Evolutionary conservation across 2,797 vertebrate species (phyloP), one percentile per base, ranked within the genome.

Genomic region (Mycteria americana): DNA sequence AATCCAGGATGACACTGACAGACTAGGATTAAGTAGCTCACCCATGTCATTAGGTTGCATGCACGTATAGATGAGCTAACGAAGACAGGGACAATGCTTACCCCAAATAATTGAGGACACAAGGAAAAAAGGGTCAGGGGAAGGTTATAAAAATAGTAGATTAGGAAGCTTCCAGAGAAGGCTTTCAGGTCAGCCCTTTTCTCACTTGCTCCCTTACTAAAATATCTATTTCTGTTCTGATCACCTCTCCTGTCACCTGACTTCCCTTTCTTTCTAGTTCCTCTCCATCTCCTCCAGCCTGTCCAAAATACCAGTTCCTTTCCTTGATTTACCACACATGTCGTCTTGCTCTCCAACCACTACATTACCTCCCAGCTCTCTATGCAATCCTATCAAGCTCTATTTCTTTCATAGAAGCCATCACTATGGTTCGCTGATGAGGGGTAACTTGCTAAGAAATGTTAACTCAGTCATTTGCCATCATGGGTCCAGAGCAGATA

Each of bases 11-110:
- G 97, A 97, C 95, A 96, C 91, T 76, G 87, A 95, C 93, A 97
- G 94, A 96, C 95, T 92, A 97, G 95, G 95, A 97, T 97, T 96
- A 97, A 97, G 92, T 97, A 75, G 92, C 95, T 97, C 96, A 93
- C 94, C 76, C 67, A 65, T 94, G 97, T 97, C 96, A 96, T 96
- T 92, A 93, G 82, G 93, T 95, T 91, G 96, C 88, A 75, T 91
- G 70, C 92, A 96, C 82, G 91, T 89, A 73, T 74, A 97, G 93
- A 94, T 67, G 93, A 93, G 96, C 92, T 96, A 96, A 96, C 85
- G 10, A 92, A 96, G 92, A 84, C 3, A 93, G 92, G 95, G 87
- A 96, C 92, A 94, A 95, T 86, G 91, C 95, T 97, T 96, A 94
- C 95, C 82, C 87, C 91, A 97, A 95, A 97, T 93, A 94, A 97